phyloP scores from a whole-genome alignment of 1,140 invertebrate genomes.

The Drosophila pruinosa region DNA sequence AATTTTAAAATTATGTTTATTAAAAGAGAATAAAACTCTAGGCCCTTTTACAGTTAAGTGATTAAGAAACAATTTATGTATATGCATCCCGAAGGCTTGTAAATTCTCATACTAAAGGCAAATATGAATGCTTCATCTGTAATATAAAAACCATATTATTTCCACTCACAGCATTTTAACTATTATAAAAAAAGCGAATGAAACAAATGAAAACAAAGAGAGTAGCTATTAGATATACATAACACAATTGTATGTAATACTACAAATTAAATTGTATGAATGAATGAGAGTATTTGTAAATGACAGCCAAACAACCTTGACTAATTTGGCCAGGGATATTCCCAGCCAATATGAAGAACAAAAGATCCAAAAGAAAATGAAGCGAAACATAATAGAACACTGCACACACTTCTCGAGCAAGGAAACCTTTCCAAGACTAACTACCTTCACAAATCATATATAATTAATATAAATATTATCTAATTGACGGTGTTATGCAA shows the following conservation, averaged over 20 bases:
- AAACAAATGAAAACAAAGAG: constrained; percentile 19
- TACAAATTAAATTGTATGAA: constrained; percentile 22
- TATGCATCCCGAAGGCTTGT: constrained; percentile 60
- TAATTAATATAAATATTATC: constrained; percentile 63
- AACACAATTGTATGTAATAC: constrained; percentile 37
- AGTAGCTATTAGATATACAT: constrained; percentile 43
- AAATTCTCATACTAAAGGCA: constrained; percentile 67
- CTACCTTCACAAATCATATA: constrained; percentile 76
- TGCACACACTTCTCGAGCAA: constrained; percentile 76
- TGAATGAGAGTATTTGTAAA: constrained; percentile 31
- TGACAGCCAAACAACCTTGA: constrained; percentile 55
- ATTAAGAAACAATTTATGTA: constrained; percentile 37
- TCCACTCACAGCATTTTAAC: constrained; percentile 68
- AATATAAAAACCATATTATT: constrained; percentile 71
- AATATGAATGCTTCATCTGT: constrained; percentile 71
- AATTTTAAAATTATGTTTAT: constrained; percentile 71
- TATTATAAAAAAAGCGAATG: constrained; percentile 37
- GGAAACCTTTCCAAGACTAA: constrained; percentile 76
- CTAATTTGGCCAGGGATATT: not conserved
- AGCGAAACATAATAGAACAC: constrained; percentile 28
- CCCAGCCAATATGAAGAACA: constrained; percentile 15
- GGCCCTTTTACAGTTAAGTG: constrained; percentile 40
- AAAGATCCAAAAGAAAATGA: constrained; percentile 31
- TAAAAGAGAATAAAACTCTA: constrained; percentile 24
- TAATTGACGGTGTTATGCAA: constrained; percentile 78